Evolutionary conservation across 1,140 invertebrate species (phyloP).

Genomic region (Laodelphax striatellus): DNA sequence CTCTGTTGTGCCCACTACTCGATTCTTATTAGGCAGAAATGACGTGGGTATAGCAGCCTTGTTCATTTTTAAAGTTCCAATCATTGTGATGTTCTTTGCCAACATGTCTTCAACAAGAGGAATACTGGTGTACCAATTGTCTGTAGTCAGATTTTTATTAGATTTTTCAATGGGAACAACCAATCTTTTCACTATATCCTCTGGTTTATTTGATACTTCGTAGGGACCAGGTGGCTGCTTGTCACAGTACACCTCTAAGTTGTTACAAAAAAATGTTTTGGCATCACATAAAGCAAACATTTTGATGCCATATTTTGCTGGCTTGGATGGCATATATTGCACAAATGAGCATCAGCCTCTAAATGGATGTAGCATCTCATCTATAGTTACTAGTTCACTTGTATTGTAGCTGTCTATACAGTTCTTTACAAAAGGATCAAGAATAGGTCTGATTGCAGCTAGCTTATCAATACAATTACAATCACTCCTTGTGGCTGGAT

Average conservation of each 20-base stretch:
- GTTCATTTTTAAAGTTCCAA: constrained; percentile 35
- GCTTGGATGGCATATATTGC: constrained; percentile 32
- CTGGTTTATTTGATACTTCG: constrained; percentile 23
- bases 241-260: constrained; percentile 29
- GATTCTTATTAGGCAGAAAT: constrained; percentile 16
- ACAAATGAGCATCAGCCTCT: constrained; percentile 30
- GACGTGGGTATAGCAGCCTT: constrained; percentile 29
- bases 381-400: constrained; percentile 29
- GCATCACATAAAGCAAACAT: constrained; percentile 20
- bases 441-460: constrained; percentile 29
- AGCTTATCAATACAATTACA: constrained; percentile 25
- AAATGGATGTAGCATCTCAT: constrained; percentile 32
- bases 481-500: constrained; percentile 21
- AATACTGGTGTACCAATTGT: constrained; percentile 32
- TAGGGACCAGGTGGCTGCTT: constrained; percentile 28
- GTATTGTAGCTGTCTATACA: constrained; percentile 28
- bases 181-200: constrained; percentile 22
- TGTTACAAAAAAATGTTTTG: constrained; percentile 22
- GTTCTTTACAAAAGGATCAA: constrained; percentile 27
- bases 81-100: constrained; percentile 27
- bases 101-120: constrained; percentile 26
- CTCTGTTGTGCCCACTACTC: not conserved
- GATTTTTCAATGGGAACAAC: constrained; percentile 19
- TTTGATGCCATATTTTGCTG: constrained; percentile 30
- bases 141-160: constrained; percentile 28